Conservation (phyloP, 2,888 invertebrate genomes). For the Drosophila merina region DNA sequence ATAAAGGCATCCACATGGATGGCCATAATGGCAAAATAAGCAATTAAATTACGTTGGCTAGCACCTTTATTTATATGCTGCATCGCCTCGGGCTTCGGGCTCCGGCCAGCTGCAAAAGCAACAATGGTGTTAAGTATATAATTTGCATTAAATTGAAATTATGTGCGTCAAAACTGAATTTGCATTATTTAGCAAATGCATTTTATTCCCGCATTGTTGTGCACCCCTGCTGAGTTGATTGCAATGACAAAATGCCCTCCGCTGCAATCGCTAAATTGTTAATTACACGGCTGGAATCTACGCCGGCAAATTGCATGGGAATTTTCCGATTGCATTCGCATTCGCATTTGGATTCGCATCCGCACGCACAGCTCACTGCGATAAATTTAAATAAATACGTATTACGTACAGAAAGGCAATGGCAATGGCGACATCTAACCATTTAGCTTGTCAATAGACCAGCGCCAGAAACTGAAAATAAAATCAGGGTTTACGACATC, state of each 20-base stretch:
- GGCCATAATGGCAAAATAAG: constrained; percentile 37
- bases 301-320: constrained; percentile 41
- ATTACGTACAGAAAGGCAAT: constrained; percentile 31
- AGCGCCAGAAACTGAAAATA: constrained; percentile 29
- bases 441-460: constrained; percentile 50
- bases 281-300: constrained; percentile 57
- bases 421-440: constrained; percentile 33
- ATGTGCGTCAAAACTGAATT: constrained; percentile 63
- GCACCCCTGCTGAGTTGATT: constrained; percentile 6
- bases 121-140: constrained; percentile 39
- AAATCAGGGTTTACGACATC: constrained; percentile 50
- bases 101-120: constrained; percentile 31
- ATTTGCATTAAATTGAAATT: constrained; percentile 70
- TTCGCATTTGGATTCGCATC: constrained; percentile 19
- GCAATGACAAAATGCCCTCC: constrained; percentile 47
- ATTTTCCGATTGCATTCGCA: constrained; percentile 37
- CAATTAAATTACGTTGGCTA: constrained; percentile 42
- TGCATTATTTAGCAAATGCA: constrained; percentile 54
- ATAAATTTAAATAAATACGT: constrained; percentile 68
- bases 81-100: constrained; percentile 48
- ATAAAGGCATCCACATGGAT: constrained; percentile 4
- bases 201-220: constrained; percentile 37
- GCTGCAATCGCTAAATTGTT: constrained; percentile 66
- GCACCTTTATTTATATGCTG: constrained; percentile 66
- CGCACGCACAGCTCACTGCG: constrained; percentile 42